Evolutionary conservation across 2,113 vertebrate species (phyloP), one percentile per base, ranked within the genome.

Genomic region (Cricetomys ansorgei): DNA sequence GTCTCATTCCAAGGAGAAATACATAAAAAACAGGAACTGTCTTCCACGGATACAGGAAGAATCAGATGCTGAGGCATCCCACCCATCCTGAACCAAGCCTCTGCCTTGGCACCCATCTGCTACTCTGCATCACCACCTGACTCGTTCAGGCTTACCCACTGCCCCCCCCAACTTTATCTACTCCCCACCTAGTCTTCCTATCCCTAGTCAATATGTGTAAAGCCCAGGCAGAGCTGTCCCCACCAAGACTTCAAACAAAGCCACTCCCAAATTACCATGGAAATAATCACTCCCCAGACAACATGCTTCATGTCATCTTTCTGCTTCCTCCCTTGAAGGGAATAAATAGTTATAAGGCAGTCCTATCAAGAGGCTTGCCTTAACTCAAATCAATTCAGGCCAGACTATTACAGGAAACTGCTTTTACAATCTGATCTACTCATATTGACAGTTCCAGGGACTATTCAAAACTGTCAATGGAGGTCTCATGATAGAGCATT

Each of bases 171-270:
- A 31, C 45, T 77, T 67, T 67, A n/a, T 70, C 57, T 37, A 4
- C 1, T 23, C 48, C 55, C 50, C 83, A 69, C 62, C 57, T 53
- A 9, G 31, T 62, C 45, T 80, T 48, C 70, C n/a, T 83, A 57
- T 92, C 84, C 31, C 15, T 53, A 87, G 37, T 91, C 92, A 55
- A 12, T 45, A 29, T 4, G 37, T 80, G 59, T 69, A 65, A 94
- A 96, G 81, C 40, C 40, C 62, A 67, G 85, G 3, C 43, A 53
- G 87, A 1, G 21, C 87, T 19, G 45, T 76, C 94, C 93, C 95
- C 94, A 95, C 84, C 96, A 92, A 70, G 88, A 94, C 43, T 72
- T 92, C 91, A 91, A 94, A 92, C 91, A 97, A 95, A 96, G 96
- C 64, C 95, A 94, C 80, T 94, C 96, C 96, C n/a, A 2, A 4